Percentiles rank a stretch among this genome's conserved stretches.
phyloP scores from a whole-genome alignment of 2,797 vertebrate species.

The Sebastes paucispinis region DNA sequence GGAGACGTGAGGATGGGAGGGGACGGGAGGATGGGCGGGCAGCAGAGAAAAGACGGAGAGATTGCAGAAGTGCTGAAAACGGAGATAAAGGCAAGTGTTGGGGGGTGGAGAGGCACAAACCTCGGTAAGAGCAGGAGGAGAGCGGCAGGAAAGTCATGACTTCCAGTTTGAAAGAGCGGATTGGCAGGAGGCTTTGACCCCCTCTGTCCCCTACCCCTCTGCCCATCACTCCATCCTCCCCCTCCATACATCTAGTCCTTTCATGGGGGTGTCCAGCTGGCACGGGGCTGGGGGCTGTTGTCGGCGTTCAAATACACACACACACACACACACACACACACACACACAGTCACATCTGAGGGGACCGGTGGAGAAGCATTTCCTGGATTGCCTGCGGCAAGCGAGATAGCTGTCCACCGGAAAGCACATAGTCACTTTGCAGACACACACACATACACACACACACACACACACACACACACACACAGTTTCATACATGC shows the following conservation, averaged over 20 bases:
- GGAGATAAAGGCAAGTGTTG: constrained; percentile 24
- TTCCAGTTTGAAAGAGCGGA: constrained; percentile 33
- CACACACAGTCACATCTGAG: constrained; percentile 53
- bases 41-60: constrained; percentile 7
- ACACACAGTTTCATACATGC: constrained; percentile 27
- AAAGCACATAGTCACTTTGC: constrained; percentile 36
- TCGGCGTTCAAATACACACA: constrained; percentile 14
- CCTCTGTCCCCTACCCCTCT: constrained; percentile 45
- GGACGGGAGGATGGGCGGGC: constrained; percentile 17
- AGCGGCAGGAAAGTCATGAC: constrained; percentile 24
- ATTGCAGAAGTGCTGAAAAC: constrained; percentile 39
- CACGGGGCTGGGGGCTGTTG: constrained; percentile 55
- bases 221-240: constrained; percentile 9
- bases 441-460: background rate
- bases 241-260: constrained; percentile 42
- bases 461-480: background rate
- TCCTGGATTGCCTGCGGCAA: constrained; percentile 66
- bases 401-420: constrained; percentile 54
- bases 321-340: constrained; percentile 18
- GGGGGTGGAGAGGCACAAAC: background rate
- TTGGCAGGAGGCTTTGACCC: constrained; percentile 60
- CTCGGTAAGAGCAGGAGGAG: constrained; percentile 12
- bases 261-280: constrained; percentile 72
- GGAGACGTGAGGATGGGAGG: constrained; percentile 1
- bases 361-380: constrained; percentile 62